Evolutionary conservation across 2,888 invertebrate genomes (phyloP).

Genomic region (Pemphredon lugubris): DNA sequence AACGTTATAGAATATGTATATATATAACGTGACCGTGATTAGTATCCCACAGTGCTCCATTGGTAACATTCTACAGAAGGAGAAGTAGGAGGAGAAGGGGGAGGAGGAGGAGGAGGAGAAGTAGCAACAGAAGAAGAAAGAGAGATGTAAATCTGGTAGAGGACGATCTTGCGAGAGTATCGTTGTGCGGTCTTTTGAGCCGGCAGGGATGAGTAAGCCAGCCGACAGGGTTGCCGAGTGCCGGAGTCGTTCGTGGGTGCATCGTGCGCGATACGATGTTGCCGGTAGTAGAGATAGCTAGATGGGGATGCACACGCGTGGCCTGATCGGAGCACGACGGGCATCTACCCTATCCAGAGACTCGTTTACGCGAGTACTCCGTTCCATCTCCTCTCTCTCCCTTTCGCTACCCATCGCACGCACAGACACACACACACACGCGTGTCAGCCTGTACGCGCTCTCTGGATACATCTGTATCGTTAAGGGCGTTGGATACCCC

Average conservation of each 20-base stretch:
- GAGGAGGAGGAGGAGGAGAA: conserved; percentile 32
- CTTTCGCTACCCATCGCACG: conserved; percentile 7
- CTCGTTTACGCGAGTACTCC: conserved; percentile 37
- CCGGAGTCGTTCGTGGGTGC: conserved; percentile 56
- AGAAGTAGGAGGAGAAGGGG: neutral
- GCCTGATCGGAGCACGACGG: conserved; percentile 31
- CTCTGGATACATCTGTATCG: neutral
- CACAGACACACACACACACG: conserved; percentile 1
- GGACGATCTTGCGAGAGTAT: conserved; percentile 43
- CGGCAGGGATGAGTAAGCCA: conserved; percentile 66
- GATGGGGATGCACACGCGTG: conserved; percentile 57
- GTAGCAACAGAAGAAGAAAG: conserved; percentile 37
- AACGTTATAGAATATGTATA: neutral
- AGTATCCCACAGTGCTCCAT: conserved; percentile 35
- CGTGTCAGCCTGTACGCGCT: too few relatives aligned
- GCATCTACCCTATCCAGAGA: conserved; percentile 46
- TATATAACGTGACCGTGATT: conserved; percentile 36
- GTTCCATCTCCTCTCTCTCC: neutral
- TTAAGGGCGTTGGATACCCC: too few relatives aligned
- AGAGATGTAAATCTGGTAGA: conserved; percentile 49
- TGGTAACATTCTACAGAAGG: conserved; percentile 25
- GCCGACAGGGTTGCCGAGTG: conserved; percentile 69
- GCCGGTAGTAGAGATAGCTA: conserved; percentile 57
- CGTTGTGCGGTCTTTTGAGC: conserved; percentile 30
- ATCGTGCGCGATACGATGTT: conserved; percentile 64